Percentiles rank a stretch among this genome's conserved stretches.
These are phyloP conservation scores for Ageneiosus marmoratus DNA, from an alignment of 2,113 vertebrate species.

Conservation along the genomic window DNA sequence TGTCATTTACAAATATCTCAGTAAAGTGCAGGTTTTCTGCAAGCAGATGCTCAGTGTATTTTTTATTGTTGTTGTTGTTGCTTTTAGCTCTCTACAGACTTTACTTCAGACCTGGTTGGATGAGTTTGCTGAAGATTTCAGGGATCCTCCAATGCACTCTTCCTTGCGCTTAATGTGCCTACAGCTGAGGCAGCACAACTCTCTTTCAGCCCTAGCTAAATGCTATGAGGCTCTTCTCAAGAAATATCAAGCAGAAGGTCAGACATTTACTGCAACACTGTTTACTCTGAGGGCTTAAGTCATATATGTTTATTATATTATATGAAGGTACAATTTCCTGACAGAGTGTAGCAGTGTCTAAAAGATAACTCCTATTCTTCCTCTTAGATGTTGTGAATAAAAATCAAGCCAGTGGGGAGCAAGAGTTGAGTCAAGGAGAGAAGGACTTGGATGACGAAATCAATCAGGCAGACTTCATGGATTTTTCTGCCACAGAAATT, in stretches of 20 bases:
- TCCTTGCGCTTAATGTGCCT: conserved; percentile 60
- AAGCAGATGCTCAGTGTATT: background rate
- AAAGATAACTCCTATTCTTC: background rate
- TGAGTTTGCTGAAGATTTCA: conserved; percentile 81
- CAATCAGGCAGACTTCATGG: conserved; percentile 70
- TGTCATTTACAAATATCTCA: background rate
- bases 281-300: background rate
- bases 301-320: background rate
- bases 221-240: conserved; percentile 71
- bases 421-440: conserved; percentile 47
- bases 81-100: conserved; percentile 65
- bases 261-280: background rate
- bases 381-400: conserved; percentile 49
- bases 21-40: background rate
- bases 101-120: conserved; percentile 81
- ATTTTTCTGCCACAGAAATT: conserved; percentile 71
- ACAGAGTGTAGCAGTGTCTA: background rate
- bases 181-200: conserved; percentile 66
- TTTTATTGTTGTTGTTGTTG: background rate
- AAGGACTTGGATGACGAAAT: conserved; percentile 41
- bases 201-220: conserved; percentile 63
- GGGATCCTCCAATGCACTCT: conserved; percentile 73
- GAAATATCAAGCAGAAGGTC: conserved; percentile 71
- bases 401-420: conserved; percentile 7
- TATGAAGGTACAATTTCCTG: background rate